Evolutionary conservation across 2,888 invertebrate species (phyloP), one percentile per base, ranked within the genome.

Genomic region (Dinocampus coccinellae): DNA sequence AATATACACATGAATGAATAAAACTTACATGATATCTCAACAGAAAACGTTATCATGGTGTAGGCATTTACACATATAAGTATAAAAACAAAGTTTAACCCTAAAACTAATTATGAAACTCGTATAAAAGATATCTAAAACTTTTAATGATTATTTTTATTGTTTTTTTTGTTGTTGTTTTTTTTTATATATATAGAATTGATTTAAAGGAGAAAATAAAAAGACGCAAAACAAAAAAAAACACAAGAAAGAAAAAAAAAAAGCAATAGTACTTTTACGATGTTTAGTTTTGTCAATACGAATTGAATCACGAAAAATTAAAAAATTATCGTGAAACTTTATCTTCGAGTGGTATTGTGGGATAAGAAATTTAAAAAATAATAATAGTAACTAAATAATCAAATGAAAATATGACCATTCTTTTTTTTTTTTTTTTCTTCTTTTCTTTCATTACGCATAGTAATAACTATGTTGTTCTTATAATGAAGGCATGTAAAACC

Each of bases 21-120:
- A 83, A 85, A 85, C 86, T 84, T 86, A 85, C 86, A 85, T 84
- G 85, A 85, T 85, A 85, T 86, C 78, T 86, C 83, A 85, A 86
- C 83, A 85, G 82, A 86, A 84, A 83, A 81, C 81, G 76, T 81
- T 82, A 84, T 83, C 82, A 83, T 80, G 83, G 82, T 84, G 83
- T 82, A 84, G 82, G 84, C 83, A 86, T 86, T 84, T 86, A 85
- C 82, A 85, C 80, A 80, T 84, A 83, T 82, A 84, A 83, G 84
- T 83, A 85, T 84, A 84, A 84, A 85, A 84, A 84, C 80, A 84
- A 82, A 82, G 72, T 63, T 52, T 80, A 80, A 80, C 75, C 78
- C 81, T 84, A 84, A 82, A 82, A 82, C 79, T 84, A 83, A 80
- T 78, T 73, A 76, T 73, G 72, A 80, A 81, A 83, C 79, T 83